Base-by-base conservation (phyloP, 2,113 vertebrate genomes). In the Tapirus terrestris region DNA sequence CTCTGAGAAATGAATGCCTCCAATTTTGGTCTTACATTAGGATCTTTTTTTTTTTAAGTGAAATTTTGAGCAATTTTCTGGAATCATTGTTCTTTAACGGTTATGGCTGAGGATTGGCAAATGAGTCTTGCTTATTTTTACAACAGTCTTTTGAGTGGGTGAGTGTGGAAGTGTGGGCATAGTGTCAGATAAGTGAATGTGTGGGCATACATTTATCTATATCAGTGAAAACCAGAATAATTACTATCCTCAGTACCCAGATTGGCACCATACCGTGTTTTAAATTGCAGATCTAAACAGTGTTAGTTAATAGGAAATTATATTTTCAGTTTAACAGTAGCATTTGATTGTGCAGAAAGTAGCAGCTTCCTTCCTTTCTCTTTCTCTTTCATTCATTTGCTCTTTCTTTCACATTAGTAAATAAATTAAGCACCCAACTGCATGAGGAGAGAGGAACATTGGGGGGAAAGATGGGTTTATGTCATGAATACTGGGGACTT, bases 401-500 rank as follows among this genome's bases (percentile, higher is more conserved):
- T 53, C 33, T 67, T 79, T 63, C 72, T 92, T 96, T 94, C 25
- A 93, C 67, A 61, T 85, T 91, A 51, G 94, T 2, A 97, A 97
- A 92, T 68, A 95, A 3, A 58, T 98, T 98, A 98, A 65, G 96
- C 97, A 97, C 98, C n/a, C 8, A 81, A 39, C 90, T 92, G 97
- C 97, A 92, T 60, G 82, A 93, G 92, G 84, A 95, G 65, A 56
- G 97, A 89, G 89, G 89, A 96, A 97, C 98, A 88, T 92, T 94
- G 79, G 96, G 97, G 96, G 96, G 96, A 89, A 96, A 91, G 87
- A 53, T 51, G 70, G 94, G 84, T 95, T 96, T 94, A 39, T 96
- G 98, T 96, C 91, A 87, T 95, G 98, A 98, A 87, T 90, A 48
- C 96, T 87, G 97, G 98, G 98, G 98, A 96, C 96, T 96, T 91